Conservation (phyloP, 2,113 vertebrate genomes). For the Odobenus rosmarus region DNA sequence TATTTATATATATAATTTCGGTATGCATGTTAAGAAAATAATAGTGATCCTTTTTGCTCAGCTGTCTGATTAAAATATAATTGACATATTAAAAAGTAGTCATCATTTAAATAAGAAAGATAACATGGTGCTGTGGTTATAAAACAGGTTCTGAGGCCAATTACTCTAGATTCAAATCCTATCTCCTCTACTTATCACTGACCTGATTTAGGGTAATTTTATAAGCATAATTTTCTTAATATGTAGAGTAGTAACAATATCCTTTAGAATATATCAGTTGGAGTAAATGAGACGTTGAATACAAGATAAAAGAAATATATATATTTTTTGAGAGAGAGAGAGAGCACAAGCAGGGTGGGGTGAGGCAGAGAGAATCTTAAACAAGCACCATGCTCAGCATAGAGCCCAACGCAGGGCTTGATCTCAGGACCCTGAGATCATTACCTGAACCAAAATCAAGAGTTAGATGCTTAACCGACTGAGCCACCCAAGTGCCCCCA, state of each 20-base stretch:
- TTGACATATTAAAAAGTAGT: neutral
- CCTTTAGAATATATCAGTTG: neutral
- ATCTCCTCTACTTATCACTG: neutral
- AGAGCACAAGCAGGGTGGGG: neutral
- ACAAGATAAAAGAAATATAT: neutral
- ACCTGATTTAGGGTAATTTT: neutral
- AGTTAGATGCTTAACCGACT: neutral
- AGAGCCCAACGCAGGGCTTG: neutral
- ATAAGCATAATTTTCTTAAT: neutral
- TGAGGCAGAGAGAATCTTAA: neutral
- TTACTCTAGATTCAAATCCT: neutral
- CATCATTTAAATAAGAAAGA: neutral
- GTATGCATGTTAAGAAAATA: neutral
- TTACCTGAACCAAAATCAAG: neutral
- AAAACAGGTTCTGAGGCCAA: neutral
- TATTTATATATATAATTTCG: neutral
- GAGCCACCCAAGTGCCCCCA: neutral
- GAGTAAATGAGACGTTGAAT: neutral
- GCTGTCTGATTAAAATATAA: neutral
- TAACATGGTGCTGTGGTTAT: neutral
- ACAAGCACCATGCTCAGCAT: neutral
- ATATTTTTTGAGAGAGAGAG: neutral
- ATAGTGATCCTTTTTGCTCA: neutral
- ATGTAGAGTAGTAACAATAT: neutral
- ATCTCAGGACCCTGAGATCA: neutral